Evolutionary conservation across 2,888 invertebrate species (phyloP).

Genomic region (Bhutanitis thaidina): DNA sequence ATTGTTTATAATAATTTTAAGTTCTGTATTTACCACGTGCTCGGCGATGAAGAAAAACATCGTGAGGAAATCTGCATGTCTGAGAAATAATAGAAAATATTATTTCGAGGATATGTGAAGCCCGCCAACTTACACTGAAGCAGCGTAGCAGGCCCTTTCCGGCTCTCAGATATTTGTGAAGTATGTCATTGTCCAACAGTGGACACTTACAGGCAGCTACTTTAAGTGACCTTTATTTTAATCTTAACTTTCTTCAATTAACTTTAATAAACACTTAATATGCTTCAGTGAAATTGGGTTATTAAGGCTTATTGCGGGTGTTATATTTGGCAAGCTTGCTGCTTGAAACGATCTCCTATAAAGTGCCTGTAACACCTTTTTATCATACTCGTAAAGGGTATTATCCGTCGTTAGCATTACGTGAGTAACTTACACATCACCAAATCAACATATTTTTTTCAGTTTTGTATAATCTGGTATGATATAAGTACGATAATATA

Average conservation of each 20-base stretch:
- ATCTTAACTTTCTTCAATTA: neutral
- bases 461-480: neutral
- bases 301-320: conserved; percentile 31
- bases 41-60: no score
- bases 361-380: conserved; percentile 41
- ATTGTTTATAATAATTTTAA: no score
- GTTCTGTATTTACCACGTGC: no score
- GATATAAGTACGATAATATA: neutral
- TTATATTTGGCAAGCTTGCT: conserved; percentile 34
- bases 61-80: no score
- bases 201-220: no score
- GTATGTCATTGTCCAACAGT: no score
- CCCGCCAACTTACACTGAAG: no score
- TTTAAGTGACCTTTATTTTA: neutral
- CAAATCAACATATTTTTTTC: conserved; percentile 14
- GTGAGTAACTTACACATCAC: conserved; percentile 14
- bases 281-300: conserved; percentile 28
- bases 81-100: no score
- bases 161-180: no score
- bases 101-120: no score
- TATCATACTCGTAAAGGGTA: conserved; percentile 38
- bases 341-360: conserved; percentile 37
- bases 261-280: conserved; percentile 25
- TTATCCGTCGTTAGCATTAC: conserved; percentile 35
- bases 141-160: no score